Base-by-base conservation (phyloP, 2,797 vertebrate species). In the Loriculus beryllinus region DNA sequence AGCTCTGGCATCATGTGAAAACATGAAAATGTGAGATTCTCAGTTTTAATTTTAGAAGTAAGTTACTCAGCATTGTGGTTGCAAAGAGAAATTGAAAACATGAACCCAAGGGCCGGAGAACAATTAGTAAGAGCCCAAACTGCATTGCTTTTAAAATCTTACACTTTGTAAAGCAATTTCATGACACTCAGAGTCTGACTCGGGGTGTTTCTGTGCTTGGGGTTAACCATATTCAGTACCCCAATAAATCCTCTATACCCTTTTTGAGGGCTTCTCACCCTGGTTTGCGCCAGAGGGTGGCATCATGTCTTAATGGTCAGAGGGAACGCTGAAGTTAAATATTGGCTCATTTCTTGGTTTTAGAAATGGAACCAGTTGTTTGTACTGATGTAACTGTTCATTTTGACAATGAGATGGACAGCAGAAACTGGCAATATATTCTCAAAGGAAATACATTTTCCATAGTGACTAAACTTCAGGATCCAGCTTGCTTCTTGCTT, bases 11-110 rank as follows among this genome's bases (percentile, higher is more conserved):
- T 78, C 54, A 72, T 93, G 77, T 90, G 74, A 86, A 94, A 95
- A 93, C 78, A 90, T 39, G 91, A 92, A 95, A 82, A 94, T 86
- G 62, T 68, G 82, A 90, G 39, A 94, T 75, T 83, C 79, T 91
- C 40, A 45, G 59, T 70, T 95, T 95, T 82, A 91, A 92, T 93
- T 96, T 95, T 82, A 91, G 86, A 83, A 88, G 74, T 51, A 74
- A 94, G 84, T 94, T 95, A 89, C 79, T 96, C 86, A 83, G 79
- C 87, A 63, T 48, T 93, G 91, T 91, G 92, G 82, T 88, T 95
- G 86, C 86, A 90, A 83, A 81, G 26, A 91, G 59, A 91, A 96
- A 94, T 90, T 92, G 80, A 79, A 97, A 97, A 93, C 93, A 89
- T 83, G 64, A 95, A 86, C 37, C 49, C 62, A 56, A 69, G 33